These are phyloP conservation scores for Calameuta filiformis DNA, from an alignment of 2,888 invertebrate species.

Conservation along the genomic window DNA sequence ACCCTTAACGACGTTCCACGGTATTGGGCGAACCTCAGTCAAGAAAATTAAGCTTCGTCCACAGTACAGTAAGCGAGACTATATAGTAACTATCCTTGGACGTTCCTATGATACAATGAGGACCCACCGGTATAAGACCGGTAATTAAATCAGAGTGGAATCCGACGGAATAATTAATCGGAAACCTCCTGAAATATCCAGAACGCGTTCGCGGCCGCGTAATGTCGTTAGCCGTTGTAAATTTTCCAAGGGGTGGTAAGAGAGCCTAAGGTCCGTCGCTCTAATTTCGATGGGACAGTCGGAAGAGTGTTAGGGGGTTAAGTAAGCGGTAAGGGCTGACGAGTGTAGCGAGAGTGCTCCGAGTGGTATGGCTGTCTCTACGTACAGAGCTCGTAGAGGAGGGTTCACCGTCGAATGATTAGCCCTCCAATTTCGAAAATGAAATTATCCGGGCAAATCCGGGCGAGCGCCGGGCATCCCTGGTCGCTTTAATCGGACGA, in stretches of 20 bases:
- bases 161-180: conserved; percentile 61
- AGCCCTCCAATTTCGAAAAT: conserved; percentile 20
- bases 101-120: background rate
- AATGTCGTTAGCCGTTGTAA: conserved; percentile 51
- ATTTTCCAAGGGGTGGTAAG: conserved; percentile 30
- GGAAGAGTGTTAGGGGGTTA: background rate
- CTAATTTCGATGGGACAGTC: background rate
- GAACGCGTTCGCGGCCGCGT: conserved; percentile 56
- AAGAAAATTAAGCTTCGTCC: background rate
- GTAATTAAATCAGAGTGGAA: conserved; percentile 60
- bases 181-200: conserved; percentile 55
- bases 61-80: background rate
- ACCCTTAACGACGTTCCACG: background rate
- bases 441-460: conserved; percentile 22
- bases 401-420: conserved; percentile 9
- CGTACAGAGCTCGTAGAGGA: background rate
- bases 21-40: background rate
- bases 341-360: background rate
- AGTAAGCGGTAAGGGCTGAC: background rate
- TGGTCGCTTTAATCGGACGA: conserved; percentile 4
- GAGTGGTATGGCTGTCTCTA: background rate
- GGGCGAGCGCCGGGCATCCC: background rate
- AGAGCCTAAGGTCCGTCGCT: background rate
- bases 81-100: background rate
- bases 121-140: conserved; percentile 37